Percentiles rank a stretch among this genome's conserved stretches.
Conservation (phyloP, 2,797 vertebrate species). For the Epinephelus coioides region DNA sequence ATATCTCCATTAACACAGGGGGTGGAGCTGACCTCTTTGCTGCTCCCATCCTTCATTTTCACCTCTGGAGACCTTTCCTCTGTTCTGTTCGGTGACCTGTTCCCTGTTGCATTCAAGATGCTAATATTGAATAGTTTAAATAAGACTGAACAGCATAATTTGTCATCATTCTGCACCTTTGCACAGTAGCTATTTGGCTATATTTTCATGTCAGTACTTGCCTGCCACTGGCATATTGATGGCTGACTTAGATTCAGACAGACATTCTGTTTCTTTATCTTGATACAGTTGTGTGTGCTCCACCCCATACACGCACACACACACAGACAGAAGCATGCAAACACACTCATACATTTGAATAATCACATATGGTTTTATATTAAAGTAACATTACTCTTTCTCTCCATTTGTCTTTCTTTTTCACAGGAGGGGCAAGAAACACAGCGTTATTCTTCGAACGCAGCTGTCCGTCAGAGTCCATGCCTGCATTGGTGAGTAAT, state of each 20-base stretch:
- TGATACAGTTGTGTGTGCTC: not conserved
- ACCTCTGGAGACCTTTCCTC: conserved; percentile 47
- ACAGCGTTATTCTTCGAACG: conserved; percentile 94
- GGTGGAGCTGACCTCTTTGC: conserved; percentile 68
- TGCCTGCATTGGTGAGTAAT: conserved; percentile 95
- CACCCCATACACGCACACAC: not conserved
- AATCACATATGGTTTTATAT: conserved; percentile 2
- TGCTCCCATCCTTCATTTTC: conserved; percentile 58
- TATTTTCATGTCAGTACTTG: conserved; percentile 45
- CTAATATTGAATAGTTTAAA: conserved; percentile 27
- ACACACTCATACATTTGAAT: conserved; percentile 8
- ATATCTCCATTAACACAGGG: conserved; percentile 71
- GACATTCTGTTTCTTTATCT: conserved; percentile 17
- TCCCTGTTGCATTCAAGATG: conserved; percentile 28
- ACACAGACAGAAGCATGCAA: not conserved
- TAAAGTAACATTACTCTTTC: conserved; percentile 34
- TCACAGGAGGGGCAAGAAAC: conserved; percentile 92
- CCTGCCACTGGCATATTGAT: conserved; percentile 24
- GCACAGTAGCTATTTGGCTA: conserved; percentile 22
- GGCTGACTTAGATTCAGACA: conserved; percentile 32
- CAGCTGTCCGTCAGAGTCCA: conserved; percentile 98
- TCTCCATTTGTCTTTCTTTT: conserved; percentile 44
- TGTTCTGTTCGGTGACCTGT: conserved; percentile 16
- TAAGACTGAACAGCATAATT: conserved; percentile 31
- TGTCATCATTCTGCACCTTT: conserved; percentile 32